These are phyloP conservation scores for Gandaritis pyraliata DNA, from an alignment of 2,888 invertebrate genomes.

Conservation along the genomic window DNA sequence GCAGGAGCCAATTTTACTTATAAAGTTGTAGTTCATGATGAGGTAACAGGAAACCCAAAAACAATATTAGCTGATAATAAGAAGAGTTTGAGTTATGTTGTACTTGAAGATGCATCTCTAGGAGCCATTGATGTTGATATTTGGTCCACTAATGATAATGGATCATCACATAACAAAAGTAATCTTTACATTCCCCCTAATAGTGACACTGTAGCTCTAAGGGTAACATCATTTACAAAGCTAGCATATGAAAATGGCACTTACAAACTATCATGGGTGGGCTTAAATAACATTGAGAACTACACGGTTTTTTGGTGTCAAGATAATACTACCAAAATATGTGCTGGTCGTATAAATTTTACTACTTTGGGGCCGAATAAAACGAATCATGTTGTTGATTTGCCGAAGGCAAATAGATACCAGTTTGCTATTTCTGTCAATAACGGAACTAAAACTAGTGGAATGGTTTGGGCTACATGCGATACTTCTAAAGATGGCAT, in stretches of 20 bases:
- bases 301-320: conserved; percentile 94
- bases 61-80: conserved; percentile 75
- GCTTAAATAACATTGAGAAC: conserved; percentile 82
- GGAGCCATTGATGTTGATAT: conserved; percentile 81
- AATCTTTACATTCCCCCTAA: conserved; percentile 85
- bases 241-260: conserved; percentile 89
- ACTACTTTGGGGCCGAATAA: conserved; percentile 62
- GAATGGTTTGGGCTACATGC: conserved; percentile 94
- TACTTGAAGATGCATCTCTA: conserved; percentile 79
- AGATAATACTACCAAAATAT: conserved; percentile 73
- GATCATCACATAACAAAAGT: conserved; percentile 83
- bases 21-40: conserved; percentile 73
- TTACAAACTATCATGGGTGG: conserved; percentile 90
- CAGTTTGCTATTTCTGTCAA: conserved; percentile 94
- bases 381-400: conserved; percentile 84
- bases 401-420: conserved; percentile 84
- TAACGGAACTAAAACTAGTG: conserved; percentile 87
- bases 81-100: conserved; percentile 84
- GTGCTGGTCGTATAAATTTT: conserved; percentile 81
- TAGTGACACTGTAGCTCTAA: conserved; percentile 72
- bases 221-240: conserved; percentile 86
- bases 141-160: conserved; percentile 86
- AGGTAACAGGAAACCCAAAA: conserved; percentile 59
- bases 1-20: conserved; percentile 91
- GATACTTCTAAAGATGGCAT: conserved; percentile 75